Evolutionary conservation across 2,113 vertebrate genomes (phyloP), one percentile per base, ranked within the genome.

Genomic region (Pithys albifrons): DNA sequence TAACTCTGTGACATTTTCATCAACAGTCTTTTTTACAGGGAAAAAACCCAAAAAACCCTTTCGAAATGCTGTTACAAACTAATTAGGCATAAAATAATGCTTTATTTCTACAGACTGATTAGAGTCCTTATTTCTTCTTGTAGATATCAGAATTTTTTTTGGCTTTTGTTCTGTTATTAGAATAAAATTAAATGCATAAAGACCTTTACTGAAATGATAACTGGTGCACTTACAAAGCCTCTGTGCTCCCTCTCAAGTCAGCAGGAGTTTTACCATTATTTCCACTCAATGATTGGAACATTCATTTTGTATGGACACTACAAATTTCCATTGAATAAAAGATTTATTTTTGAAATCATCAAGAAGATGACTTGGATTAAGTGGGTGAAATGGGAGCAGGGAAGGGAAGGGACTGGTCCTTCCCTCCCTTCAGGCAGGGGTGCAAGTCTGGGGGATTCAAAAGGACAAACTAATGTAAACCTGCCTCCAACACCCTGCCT

Each of bases 71-170:
- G 90, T 92, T 94, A 88, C 39, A 96, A 97, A 96, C 62, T 95
- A 93, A 97, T 90, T 91, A 95, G 94, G 67, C 94, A 95, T 89
- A 92, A 93, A 97, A 88, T 70, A 97, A 88, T 91, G 10, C 58
- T 96, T 96, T 97, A 88, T 85, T 93, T 97, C 89, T 94, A 73
- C 94, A 84, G 96, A 96, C 70, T 95, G 96, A 97, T 97, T 97
- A 97, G 91, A 89, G 39, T 39, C 43, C 72, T 97, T 96, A 77
- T 93, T 97, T 97, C 79, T 96, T 79, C 90, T 96, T 96, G 77
- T 57, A 84, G 58, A 96, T 66, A 95, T 65, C 24, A 58, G 14
- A 93, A 48, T 70, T 64, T 46, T 45, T 65, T 58, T 49, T 25
- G 19, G 31, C 16, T 89, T 83, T 91, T 89, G 22, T 74, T 91